These are phyloP conservation scores for Gopherus evgoodei DNA, from an alignment of 2,113 vertebrate genomes.

Conservation along the genomic window DNA sequence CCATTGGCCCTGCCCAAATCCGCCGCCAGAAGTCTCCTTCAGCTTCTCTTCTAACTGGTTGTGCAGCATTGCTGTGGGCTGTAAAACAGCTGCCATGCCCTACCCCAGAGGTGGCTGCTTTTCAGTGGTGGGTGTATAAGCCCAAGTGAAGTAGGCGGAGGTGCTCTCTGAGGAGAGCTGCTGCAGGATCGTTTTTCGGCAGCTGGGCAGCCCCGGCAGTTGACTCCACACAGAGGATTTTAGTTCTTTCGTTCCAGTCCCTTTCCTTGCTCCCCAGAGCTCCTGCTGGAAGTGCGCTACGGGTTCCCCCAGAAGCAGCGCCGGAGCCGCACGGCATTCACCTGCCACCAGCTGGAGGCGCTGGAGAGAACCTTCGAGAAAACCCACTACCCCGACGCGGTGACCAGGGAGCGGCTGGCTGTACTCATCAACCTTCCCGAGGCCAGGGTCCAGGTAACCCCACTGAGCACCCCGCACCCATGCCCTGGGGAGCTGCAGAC, in stretches of 20 bases:
- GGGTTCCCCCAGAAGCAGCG: constrained; percentile 79
- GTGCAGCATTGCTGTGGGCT: neutral
- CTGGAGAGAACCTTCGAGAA: constrained; percentile 85
- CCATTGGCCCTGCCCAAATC: neutral
- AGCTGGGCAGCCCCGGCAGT: neutral
- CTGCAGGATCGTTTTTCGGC: neutral
- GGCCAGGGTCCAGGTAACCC: constrained; percentile 83
- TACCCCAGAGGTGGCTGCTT: neutral
- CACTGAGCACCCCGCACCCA: too few species aligned
- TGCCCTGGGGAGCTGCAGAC: neutral
- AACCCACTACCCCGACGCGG: constrained; percentile 85
- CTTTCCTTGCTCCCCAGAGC: constrained; percentile 63
- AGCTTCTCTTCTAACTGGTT: neutral
- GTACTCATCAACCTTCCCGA: constrained; percentile 84
- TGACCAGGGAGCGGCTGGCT: constrained; percentile 84
- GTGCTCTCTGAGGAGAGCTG: neutral
- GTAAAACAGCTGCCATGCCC: neutral
- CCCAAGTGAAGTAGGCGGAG: neutral
- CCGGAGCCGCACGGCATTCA: constrained; percentile 84
- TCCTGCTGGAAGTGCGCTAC: constrained; percentile 81
- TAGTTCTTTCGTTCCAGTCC: neutral
- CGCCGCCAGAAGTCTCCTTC: neutral
- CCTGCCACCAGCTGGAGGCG: constrained; percentile 79
- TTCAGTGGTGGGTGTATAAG: neutral
- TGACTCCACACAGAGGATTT: neutral